Conservation (phyloP, 2,888 invertebrate species). For the Lepidocyrtinus sp. region DNA sequence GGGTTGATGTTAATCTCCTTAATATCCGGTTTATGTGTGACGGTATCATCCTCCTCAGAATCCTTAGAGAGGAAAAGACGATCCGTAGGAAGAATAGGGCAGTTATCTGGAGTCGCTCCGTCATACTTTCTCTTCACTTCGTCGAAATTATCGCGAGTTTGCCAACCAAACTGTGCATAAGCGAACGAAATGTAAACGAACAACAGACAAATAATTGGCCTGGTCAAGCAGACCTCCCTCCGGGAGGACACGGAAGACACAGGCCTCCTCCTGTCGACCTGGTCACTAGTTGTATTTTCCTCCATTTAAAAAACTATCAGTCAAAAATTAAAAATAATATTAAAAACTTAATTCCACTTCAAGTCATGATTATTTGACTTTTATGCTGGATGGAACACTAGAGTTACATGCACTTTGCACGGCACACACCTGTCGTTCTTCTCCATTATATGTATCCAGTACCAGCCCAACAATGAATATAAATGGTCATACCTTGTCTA, state of each 20-base stretch:
- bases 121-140: slow-evolving; percentile 88
- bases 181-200: slow-evolving; percentile 61
- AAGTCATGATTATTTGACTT: background rate
- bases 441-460: background rate
- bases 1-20: slow-evolving; percentile 96
- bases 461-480: too few species aligned
- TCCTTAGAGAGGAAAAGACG: slow-evolving; percentile 83
- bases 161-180: slow-evolving; percentile 90
- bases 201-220: slow-evolving; percentile 40
- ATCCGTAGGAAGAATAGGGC: slow-evolving; percentile 87
- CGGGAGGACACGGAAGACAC: slow-evolving; percentile 16
- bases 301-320: background rate
- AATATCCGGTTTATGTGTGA: slow-evolving; percentile 93
- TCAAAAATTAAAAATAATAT: background rate
- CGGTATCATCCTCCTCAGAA: slow-evolving; percentile 77
- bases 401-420: background rate
- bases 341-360: background rate
- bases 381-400: background rate
- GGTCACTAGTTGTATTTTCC: background rate
- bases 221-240: slow-evolving; percentile 32
- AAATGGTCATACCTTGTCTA: background rate
- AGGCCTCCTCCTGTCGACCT: background rate
- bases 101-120: slow-evolving; percentile 88
- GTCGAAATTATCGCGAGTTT: slow-evolving; percentile 90
- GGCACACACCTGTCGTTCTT: background rate